Percentiles rank a stretch among this genome's conserved stretches.
Conservation (phyloP, 2,113 vertebrate genomes). For the Zosterops borbonicus region DNA sequence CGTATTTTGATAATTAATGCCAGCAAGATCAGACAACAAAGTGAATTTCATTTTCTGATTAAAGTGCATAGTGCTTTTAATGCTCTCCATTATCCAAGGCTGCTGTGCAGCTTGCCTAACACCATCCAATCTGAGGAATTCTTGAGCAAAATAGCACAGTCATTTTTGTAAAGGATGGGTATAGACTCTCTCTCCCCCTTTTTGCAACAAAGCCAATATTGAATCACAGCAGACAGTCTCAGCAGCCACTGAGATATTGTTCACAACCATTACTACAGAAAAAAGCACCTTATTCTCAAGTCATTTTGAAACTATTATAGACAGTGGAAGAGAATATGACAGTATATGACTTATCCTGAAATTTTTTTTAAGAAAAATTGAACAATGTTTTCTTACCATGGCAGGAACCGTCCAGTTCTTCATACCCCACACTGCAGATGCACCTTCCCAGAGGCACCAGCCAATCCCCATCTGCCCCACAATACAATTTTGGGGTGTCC, state of each 20-base stretch:
- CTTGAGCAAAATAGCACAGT: not conserved
- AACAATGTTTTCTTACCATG: slow-evolving; percentile 77
- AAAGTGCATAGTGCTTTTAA: not conserved
- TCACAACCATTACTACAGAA: not conserved
- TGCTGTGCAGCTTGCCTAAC: not conserved
- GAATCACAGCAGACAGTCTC: not conserved
- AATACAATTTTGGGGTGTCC: slow-evolving; percentile 93
- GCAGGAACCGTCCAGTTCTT: slow-evolving; percentile 89
- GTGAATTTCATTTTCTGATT: not conserved
- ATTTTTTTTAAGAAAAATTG: accelerated
- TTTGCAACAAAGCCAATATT: not conserved
- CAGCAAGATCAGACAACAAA: not conserved
- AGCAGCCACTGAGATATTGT: not conserved
- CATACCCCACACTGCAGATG: slow-evolving; percentile 91
- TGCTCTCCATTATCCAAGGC: not conserved
- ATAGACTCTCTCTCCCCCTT: not conserved
- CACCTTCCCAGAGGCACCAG: slow-evolving; percentile 91
- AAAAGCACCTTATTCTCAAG: not conserved
- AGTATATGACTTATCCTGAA: not conserved
- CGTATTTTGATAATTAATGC: not conserved
- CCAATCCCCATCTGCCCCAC: slow-evolving; percentile 95
- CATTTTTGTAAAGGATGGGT: not conserved
- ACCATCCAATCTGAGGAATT: not conserved
- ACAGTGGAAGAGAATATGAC: not conserved
- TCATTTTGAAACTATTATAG: accelerated